Conservation (phyloP, 2,888 invertebrate species). For the Tetranychus piercei region DNA sequence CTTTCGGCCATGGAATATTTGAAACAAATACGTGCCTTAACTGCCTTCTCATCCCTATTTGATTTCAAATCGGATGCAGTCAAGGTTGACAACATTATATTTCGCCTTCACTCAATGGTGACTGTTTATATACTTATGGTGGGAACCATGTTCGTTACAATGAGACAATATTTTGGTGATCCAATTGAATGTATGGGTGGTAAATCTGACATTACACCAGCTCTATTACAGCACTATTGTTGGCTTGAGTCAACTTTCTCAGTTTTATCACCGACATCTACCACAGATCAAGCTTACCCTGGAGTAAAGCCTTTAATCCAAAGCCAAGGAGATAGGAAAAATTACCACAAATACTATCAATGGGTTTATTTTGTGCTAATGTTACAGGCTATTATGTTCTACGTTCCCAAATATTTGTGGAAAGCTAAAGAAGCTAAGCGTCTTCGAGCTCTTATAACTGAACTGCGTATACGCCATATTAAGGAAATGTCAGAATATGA, state of each 20-base stretch:
- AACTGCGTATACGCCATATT: constrained; percentile 8
- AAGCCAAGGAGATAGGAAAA: constrained; percentile 9
- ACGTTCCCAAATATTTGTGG: constrained; percentile 15
- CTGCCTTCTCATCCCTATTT: constrained; percentile 8
- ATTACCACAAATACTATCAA: constrained; percentile 14
- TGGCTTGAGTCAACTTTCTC: constrained; percentile 15
- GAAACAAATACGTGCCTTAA: constrained; percentile 11
- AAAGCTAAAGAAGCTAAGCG: constrained; percentile 13
- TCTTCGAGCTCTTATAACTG: constrained; percentile 9
- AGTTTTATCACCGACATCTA: not conserved
- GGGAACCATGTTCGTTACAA: constrained; percentile 12
- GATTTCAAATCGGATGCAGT: constrained; percentile 10
- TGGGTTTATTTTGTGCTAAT: constrained; percentile 16
- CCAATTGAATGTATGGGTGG: constrained; percentile 12
- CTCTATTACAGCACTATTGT: constrained; percentile 10
- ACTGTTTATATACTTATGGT: constrained; percentile 9
- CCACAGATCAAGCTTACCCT: constrained; percentile 7
- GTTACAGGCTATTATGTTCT: constrained; percentile 13
- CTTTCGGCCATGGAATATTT: constrained; percentile 13
- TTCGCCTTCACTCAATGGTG: constrained; percentile 7
- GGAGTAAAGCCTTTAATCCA: constrained; percentile 7
- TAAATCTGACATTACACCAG: constrained; percentile 7
- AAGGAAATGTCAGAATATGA: constrained; percentile 10
- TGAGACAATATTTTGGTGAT: constrained; percentile 13
- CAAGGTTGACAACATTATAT: constrained; percentile 1